These are phyloP conservation scores for Pandemis cinnamomeana DNA, from an alignment of 2,888 invertebrate species.

Conservation along the genomic window DNA sequence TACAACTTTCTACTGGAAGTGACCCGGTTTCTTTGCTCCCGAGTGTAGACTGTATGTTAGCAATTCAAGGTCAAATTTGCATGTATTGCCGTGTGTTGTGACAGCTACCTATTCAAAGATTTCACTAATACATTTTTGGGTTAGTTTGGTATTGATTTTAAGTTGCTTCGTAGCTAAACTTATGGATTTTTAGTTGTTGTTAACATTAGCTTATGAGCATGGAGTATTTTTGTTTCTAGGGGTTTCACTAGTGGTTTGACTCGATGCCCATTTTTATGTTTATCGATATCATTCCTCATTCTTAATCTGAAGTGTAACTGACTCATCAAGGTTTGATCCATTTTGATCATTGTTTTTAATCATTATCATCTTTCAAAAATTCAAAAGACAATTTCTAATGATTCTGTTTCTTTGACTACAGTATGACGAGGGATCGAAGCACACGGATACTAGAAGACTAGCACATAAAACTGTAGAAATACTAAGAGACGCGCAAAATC, in stretches of 20 bases:
- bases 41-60: background rate
- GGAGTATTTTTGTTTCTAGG: background rate
- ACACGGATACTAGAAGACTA: conserved; percentile 67
- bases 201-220: conserved; percentile 7
- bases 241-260: background rate
- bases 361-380: conserved; percentile 22
- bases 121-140: conserved; percentile 7
- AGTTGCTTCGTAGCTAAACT: conserved; percentile 1
- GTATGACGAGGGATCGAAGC: conserved; percentile 67
- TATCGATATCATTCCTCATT: background rate
- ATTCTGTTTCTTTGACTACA: conserved; percentile 55
- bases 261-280: background rate
- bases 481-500: conserved; percentile 78
- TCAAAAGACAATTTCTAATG: background rate
- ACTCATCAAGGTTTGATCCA: conserved; percentile 67
- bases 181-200: background rate
- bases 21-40: too few species aligned
- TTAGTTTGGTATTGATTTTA: conserved; percentile 1
- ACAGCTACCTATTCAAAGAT: background rate
- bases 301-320: conserved; percentile 6
- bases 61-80: background rate
- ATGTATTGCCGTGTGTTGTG: background rate
- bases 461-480: conserved; percentile 64
- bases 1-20: too few species aligned
- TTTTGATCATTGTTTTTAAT: conserved; percentile 47